Evolutionary conservation across 2,888 invertebrate species (phyloP), one percentile per base, ranked within the genome.

Genomic region (Nemotelus pantherinus): DNA sequence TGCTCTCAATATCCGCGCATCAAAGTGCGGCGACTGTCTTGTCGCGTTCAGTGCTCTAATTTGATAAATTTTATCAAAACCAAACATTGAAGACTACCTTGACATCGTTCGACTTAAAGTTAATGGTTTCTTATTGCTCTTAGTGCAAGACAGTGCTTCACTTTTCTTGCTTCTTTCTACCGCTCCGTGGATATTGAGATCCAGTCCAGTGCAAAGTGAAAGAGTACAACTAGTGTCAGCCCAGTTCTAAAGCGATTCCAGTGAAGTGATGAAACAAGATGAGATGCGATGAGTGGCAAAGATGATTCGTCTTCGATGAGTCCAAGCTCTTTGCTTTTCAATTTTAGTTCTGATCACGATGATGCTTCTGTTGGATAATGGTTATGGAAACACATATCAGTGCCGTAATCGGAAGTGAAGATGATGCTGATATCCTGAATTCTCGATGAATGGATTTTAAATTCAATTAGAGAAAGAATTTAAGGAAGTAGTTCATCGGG

Each of bases 21-120:
- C 25, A 25, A 25, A 25, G 25, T 25, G 25, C 25, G 25, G 25
- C 25, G 25, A 25, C 25, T 25, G 25, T 25, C 25, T 25, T 55
- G 47, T 53, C 55, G 10, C 58, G 47, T 72, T 72, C 60, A 47
- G 60, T 58, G 72, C 41, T 58, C 10, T 72, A 58, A 72, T 72
- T 72, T 72, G 72, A 72, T 72, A 72, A 72, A 55, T 58, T 72
- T 72, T 47, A 58, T 72, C 72, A 72, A 45, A 72, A 72, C 47
- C 6, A 41, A 63, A 25, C n/a, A 55, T 39, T 39, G 60, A 47
- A 72, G 60, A 72, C 60, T 48, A 72, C 72, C 72, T 72, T 72
- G 72, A 72, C 72, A 72, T 60, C 72, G 60, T 72, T 72, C 60
- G 72, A 58, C 55, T 44, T 10, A 45, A 45, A 45, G 58, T 48